phyloP scores from a whole-genome alignment of 2,113 vertebrate species.

The Ramphastos sulfuratus region DNA sequence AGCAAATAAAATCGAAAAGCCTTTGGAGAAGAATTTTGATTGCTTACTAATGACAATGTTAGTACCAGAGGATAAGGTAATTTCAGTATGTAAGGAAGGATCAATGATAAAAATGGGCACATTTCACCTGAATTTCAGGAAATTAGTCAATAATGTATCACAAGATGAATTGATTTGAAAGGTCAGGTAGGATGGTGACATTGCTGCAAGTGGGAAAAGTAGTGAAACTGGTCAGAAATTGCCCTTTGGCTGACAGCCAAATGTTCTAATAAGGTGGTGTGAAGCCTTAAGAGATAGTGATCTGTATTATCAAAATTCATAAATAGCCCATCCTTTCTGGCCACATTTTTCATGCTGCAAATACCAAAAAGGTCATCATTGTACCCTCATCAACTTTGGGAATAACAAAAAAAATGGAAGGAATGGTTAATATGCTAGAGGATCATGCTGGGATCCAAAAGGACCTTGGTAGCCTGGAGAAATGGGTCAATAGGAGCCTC shows the following conservation, averaged over 20 bases:
- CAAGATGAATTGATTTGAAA: conserved; percentile 69
- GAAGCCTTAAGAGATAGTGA: conserved; percentile 20
- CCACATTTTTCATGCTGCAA: neutral
- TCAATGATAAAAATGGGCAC: conserved; percentile 61
- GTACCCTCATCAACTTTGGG: neutral
- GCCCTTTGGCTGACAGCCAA: conserved; percentile 50
- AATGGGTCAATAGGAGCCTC: neutral
- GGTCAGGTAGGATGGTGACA: conserved; percentile 54
- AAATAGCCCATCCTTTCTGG: neutral
- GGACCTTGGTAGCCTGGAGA: neutral
- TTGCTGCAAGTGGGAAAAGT: conserved; percentile 36
- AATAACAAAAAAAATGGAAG: neutral
- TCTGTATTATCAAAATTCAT: conserved; percentile 22
- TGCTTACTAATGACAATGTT: conserved; percentile 66
- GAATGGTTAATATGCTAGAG: neutral
- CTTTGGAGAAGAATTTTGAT: conserved; percentile 71
- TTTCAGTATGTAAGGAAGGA: conserved; percentile 48
- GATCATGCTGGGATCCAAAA: neutral
- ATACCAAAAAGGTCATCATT: neutral
- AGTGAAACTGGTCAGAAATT: conserved; percentile 41
- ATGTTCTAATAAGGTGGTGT: conserved; percentile 35
- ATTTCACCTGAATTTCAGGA: conserved; percentile 61
- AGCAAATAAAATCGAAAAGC: conserved; percentile 69
- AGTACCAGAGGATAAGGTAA: conserved; percentile 61
- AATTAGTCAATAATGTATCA: conserved; percentile 68